These are phyloP conservation scores for Griposia aprilina DNA, from an alignment of 2,888 invertebrate species.

Conservation along the genomic window DNA sequence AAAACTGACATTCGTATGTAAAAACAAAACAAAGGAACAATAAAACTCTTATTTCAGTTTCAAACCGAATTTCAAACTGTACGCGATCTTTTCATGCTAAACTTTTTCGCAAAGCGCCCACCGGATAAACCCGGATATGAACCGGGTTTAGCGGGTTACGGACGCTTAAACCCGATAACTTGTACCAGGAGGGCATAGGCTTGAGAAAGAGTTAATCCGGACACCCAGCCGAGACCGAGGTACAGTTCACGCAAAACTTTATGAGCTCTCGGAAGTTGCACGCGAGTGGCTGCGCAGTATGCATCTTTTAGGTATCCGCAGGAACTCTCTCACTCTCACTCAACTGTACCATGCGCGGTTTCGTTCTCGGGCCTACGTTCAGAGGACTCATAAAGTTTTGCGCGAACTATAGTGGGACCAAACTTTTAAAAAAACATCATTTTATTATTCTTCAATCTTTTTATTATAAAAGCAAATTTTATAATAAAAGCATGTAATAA, in stretches of 20 bases:
- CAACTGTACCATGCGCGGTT: no score
- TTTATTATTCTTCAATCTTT: not conserved
- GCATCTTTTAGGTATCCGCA: no score
- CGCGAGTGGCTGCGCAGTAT: no score
- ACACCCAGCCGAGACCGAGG: slow-evolving; percentile 52
- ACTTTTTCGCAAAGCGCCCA: slow-evolving; percentile 8
- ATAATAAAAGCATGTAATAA: no score
- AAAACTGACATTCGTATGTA: not conserved
- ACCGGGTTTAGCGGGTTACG: slow-evolving; percentile 83
- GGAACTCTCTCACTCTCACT: no score
- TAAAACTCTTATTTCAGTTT: not conserved
- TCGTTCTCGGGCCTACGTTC: no score
- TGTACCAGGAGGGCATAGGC: slow-evolving; percentile 83
- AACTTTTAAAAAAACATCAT: no score
- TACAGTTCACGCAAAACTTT: no score
- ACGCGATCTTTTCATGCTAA: not conserved
- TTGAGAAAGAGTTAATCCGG: slow-evolving; percentile 78
- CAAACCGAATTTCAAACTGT: not conserved
- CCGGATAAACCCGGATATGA: slow-evolving; percentile 79
- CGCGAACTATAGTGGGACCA: not conserved
- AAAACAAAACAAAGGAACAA: not conserved
- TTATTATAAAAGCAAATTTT: no score
- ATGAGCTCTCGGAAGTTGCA: no score
- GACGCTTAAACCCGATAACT: slow-evolving; percentile 86
- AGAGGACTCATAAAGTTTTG: no score